Evolutionary conservation across 2,113 vertebrate species (phyloP).

Genomic region (Egretta garzetta): DNA sequence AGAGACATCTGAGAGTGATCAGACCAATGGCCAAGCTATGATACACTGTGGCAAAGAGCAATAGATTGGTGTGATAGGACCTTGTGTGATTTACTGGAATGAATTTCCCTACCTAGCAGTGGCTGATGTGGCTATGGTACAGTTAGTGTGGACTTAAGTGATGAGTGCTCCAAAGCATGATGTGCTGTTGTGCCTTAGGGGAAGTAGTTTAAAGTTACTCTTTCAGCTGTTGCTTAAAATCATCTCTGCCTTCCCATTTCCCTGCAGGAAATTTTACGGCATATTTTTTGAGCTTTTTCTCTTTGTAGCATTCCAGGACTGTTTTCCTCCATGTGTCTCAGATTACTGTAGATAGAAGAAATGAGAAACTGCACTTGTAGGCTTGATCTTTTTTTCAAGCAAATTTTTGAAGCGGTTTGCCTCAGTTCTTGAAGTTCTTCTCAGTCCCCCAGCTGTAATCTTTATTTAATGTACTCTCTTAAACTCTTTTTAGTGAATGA

Average conservation of each 20-base stretch:
- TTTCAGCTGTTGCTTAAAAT: slow-evolving; percentile 1
- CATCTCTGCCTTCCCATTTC: background rate
- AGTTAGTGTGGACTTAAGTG: background rate
- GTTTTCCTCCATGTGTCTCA: background rate
- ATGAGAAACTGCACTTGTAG: background rate
- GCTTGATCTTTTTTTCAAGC: background rate
- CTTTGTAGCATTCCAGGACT: background rate
- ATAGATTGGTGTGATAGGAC: background rate
- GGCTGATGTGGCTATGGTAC: background rate
- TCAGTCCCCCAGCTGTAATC: slow-evolving; percentile 18
- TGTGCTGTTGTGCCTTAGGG: background rate
- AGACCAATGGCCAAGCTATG: background rate
- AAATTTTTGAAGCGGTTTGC: background rate
- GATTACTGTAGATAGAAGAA: background rate
- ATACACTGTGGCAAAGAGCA: fast-evolving
- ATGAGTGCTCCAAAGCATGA: background rate
- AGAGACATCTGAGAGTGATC: background rate
- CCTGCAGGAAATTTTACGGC: background rate
- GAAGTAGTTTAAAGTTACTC: background rate
- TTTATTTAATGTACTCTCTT: slow-evolving; percentile 49
- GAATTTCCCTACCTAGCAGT: background rate
- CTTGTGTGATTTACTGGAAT: background rate
- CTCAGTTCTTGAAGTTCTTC: slow-evolving; percentile 3
- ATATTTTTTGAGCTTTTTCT: background rate
- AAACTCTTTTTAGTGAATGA: slow-evolving; percentile 25